Base-by-base conservation (phyloP, 2,888 invertebrate species). In the Flabesymbios commensalis region DNA sequence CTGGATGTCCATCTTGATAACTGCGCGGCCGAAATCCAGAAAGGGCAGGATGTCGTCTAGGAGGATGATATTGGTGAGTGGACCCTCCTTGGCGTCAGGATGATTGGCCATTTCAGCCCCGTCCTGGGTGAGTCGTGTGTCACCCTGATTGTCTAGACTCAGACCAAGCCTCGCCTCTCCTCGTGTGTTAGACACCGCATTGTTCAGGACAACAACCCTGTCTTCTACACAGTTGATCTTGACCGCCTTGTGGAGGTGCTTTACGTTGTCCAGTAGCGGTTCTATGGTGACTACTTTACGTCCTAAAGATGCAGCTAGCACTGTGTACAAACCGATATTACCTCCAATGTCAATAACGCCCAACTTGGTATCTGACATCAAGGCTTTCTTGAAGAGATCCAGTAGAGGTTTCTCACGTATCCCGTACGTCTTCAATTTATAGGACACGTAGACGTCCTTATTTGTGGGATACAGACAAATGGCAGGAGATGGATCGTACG, bases 1-100 rank as follows among this genome's bases (percentile, higher is more conserved):
- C 43, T 71, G 70, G 17, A 71, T 68, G 61, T 70, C 71, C 10
- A 71, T 63, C 49, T 71, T 71, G 19, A 71, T 62, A 24, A 71
- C 26, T 4, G 67, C 67, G 33, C 53, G 47, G 7, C 53, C 45
- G 55, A 69, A 69, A 24, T 52, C 59, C 14, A 60, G 51, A 24
- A 67, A 59, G 14, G 67, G 60, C 4, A 64, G 28, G 2, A 70
- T 59, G 55, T 70, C 68, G 57, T 70, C 64, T 49, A 65, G 43
- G 33, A 48, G 2, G n/a, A 65, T 60, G 17, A 53, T 63, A 24
- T 32, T 24, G 17, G 56, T 43, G n/a, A n/a, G 7, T 2, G 57
- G 55, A 14, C 43, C 36, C 19, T 57, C 61, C 14, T 43, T 28
- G 42, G 59, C 59, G 41, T 36, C 55, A 24, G 49, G 54, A 22